Evolutionary conservation across 2,113 vertebrate genomes (phyloP).

Genomic region (Lates calcarifer): DNA sequence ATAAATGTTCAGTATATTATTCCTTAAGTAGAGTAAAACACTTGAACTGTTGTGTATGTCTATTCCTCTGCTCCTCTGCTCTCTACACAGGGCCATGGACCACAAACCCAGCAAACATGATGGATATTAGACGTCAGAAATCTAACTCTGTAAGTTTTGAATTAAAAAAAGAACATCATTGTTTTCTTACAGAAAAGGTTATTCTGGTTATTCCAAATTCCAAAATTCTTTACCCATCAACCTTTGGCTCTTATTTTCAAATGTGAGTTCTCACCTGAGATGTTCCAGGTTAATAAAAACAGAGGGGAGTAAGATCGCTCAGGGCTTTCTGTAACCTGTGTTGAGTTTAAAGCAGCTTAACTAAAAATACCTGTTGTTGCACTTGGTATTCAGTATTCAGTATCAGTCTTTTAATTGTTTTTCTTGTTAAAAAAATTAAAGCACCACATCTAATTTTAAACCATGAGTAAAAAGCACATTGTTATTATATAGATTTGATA

Average conservation of each 20-base stretch:
- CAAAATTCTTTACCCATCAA: not conserved
- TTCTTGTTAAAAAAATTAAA: too few species aligned
- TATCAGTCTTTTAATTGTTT: not conserved
- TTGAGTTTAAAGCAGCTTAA: not conserved
- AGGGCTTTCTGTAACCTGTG: not conserved
- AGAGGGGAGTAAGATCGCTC: not conserved
- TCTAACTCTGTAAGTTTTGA: constrained; percentile 49
- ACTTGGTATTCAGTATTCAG: too few species aligned
- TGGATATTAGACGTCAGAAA: constrained; percentile 33
- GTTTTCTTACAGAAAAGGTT: not conserved
- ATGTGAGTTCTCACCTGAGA: not conserved
- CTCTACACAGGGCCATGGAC: constrained; percentile 32
- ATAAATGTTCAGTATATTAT: not conserved
- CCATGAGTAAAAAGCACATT: too few species aligned
- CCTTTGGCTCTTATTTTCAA: not conserved
- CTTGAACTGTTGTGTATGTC: not conserved
- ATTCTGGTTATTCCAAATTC: not conserved
- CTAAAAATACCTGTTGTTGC: not conserved
- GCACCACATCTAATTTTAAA: too few species aligned
- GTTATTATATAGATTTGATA: too few species aligned
- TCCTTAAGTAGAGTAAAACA: not conserved
- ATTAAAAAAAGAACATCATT: not conserved
- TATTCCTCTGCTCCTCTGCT: not conserved
- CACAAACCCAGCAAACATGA: constrained; percentile 3
- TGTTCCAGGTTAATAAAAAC: not conserved